Conservation (phyloP, 2,113 vertebrate genomes). For the Grallaria varia region DNA sequence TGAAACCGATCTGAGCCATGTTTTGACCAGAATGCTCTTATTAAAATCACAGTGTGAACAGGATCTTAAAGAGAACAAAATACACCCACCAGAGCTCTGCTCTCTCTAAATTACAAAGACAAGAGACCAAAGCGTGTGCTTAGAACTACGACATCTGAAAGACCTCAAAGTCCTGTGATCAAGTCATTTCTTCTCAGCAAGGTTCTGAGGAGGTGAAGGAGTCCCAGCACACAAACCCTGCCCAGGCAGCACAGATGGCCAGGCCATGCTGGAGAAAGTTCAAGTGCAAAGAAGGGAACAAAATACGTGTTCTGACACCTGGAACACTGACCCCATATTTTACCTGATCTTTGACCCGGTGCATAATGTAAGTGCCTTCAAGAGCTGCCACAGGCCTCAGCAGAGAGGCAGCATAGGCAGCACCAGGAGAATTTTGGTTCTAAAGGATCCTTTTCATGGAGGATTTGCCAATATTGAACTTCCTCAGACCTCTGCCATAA, state of each 20-base stretch:
- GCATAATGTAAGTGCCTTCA: background rate
- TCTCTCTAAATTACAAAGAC: background rate
- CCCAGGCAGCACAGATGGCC: background rate
- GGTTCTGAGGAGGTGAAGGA: background rate
- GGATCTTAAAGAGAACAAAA: background rate
- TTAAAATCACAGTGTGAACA: background rate
- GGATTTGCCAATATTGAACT: background rate
- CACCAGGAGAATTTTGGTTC: background rate
- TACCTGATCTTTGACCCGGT: background rate
- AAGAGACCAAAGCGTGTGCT: accelerated
- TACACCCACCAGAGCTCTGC: background rate
- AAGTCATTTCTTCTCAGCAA: background rate
- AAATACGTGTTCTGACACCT: background rate
- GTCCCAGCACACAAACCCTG: background rate
- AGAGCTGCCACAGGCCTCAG: background rate
- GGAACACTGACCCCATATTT: background rate
- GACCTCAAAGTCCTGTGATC: background rate
- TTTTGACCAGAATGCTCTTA: background rate
- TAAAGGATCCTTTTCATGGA: background rate
- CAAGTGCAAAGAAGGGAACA: background rate
- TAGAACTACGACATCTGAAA: background rate
- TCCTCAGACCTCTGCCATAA: background rate
- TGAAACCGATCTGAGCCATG: background rate
- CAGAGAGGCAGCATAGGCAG: background rate
- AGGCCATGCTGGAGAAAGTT: background rate